A percentile compares a stretch with the other conserved stretches of the same genome.
phyloP scores from a whole-genome alignment of 2,113 vertebrate genomes.

The Podarcis raffonei region DNA sequence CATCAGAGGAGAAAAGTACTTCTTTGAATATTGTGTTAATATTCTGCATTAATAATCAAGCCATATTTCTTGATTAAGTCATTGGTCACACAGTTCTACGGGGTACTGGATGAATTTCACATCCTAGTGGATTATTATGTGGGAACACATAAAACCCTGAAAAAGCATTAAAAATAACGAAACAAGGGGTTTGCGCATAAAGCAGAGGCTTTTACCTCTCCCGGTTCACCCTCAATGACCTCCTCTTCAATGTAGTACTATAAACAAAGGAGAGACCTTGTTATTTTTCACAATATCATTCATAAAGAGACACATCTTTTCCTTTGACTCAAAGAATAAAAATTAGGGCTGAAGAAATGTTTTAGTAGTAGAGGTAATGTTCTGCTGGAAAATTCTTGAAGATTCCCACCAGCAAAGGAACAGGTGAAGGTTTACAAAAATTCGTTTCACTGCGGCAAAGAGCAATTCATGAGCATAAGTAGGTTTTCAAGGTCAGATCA shows the following conservation, averaged over 20 bases:
- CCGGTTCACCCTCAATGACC: constrained; percentile 74
- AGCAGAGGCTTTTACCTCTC: constrained; percentile 81
- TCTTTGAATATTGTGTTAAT: neutral
- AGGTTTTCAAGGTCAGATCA: neutral
- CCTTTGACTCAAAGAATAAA: neutral
- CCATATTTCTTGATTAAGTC: neutral
- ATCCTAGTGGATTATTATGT: neutral
- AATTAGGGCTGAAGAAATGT: neutral
- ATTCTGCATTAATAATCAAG: neutral
- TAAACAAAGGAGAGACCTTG: constrained; percentile 72
- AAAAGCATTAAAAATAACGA: constrained; percentile 43
- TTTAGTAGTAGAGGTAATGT: neutral
- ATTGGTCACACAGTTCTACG: neutral
- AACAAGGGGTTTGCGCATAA: neutral
- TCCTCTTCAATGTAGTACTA: constrained; percentile 89
- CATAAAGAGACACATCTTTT: neutral
- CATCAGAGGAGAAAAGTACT: no score
- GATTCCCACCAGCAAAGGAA: neutral
- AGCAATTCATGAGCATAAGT: neutral
- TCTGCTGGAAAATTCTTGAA: neutral
- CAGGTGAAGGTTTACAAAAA: neutral
- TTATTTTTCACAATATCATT: constrained; percentile 59
- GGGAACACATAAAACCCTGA: neutral
- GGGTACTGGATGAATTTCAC: neutral
- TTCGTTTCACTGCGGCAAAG: neutral